phyloP scores from a whole-genome alignment of 2,113 vertebrate genomes.

The Amia ocellicauda region DNA sequence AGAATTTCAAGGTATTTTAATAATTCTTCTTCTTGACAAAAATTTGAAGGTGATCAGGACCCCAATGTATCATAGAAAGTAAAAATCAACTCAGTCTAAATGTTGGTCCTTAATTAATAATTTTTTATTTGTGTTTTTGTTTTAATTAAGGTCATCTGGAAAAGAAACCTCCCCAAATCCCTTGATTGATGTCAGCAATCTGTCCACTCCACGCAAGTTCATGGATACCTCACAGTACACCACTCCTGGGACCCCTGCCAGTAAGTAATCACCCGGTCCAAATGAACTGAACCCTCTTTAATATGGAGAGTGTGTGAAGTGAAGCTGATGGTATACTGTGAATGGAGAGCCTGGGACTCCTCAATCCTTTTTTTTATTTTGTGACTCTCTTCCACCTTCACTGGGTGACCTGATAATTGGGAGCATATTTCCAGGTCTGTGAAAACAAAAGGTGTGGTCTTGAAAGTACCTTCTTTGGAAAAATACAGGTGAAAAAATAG shows the following conservation, averaged over 20 bases:
- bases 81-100: too few relatives aligned
- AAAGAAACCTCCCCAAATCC: conserved; percentile 79
- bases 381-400: background rate
- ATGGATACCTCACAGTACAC: conserved; percentile 82
- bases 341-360: background rate
- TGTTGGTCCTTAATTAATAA: too few relatives aligned
- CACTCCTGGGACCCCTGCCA: conserved; percentile 67
- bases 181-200: conserved; percentile 78
- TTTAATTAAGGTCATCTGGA: conserved; percentile 57
- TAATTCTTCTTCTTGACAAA: too few relatives aligned
- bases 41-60: too few relatives aligned
- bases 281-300: background rate
- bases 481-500: too few relatives aligned
- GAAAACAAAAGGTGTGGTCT: background rate
- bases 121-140: too few relatives aligned
- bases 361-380: too few relatives aligned
- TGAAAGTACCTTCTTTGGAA: too few relatives aligned
- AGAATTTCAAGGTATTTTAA: too few relatives aligned
- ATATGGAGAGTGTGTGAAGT: background rate
- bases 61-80: too few relatives aligned
- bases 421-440: background rate
- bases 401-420: background rate
- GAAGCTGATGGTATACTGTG: background rate
- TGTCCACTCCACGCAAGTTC: conserved; percentile 87
- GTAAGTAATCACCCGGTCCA: conserved; percentile 56